Conservation (phyloP, 2,113 vertebrate genomes). For the Aphyosemion australe region DNA sequence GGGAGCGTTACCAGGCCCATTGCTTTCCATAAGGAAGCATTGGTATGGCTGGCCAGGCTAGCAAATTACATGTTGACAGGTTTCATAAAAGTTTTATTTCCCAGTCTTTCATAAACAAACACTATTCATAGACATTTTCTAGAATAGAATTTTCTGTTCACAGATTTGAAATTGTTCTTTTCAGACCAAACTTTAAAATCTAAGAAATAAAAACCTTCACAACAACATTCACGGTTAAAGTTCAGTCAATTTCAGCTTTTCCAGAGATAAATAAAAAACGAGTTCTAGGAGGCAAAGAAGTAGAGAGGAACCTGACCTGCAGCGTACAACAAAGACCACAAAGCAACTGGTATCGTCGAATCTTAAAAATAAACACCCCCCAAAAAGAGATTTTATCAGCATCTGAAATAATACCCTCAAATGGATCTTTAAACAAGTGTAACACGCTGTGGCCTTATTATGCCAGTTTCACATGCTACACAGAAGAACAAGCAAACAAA, state of each 20-base stretch:
- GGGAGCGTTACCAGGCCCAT: too few relatives aligned
- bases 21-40: too few relatives aligned
- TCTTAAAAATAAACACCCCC: conserved; percentile 2
- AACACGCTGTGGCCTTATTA: conserved; percentile 25
- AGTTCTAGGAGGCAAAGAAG: conserved; percentile 28
- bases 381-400: not conserved
- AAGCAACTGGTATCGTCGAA: not conserved
- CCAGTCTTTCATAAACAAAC: too few relatives aligned
- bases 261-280: conserved; percentile 44
- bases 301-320: conserved; percentile 39
- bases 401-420: conserved; percentile 33
- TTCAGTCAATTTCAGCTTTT: conserved; percentile 25
- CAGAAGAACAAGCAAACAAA: conserved; percentile 49
- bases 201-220: too few relatives aligned
- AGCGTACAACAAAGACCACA: not conserved
- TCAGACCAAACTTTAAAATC: too few relatives aligned
- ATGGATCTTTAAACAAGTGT: conserved; percentile 23
- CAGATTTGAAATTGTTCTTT: too few relatives aligned
- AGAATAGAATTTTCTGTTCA: too few relatives aligned
- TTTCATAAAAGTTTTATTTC: too few relatives aligned
- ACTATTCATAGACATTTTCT: too few relatives aligned
- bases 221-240: not conserved
- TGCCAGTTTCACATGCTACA: conserved; percentile 24
- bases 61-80: too few relatives aligned
- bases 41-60: too few relatives aligned